Evolutionary conservation across 35 echinoderm and acorn worm genomes (phyloP), one percentile per base, ranked within the genome.

Genomic region (Chiridota heheva): DNA sequence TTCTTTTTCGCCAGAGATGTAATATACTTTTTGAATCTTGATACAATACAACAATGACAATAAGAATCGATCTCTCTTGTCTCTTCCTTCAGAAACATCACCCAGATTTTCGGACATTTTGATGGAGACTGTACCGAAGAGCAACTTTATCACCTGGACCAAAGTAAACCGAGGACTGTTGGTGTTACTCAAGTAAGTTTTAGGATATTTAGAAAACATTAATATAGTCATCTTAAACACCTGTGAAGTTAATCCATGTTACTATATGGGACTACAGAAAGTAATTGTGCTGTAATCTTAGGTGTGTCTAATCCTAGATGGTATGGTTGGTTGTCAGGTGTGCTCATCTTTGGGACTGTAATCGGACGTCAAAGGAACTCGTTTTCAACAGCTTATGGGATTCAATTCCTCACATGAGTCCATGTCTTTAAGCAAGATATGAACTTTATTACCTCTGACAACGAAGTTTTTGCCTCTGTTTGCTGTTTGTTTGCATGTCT

Each of bases 31-130:
- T 32, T 37, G 12, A 66, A 37, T 37, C 63, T 66, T 66, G 12
- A 20, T 51, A 51, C 46, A 10, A 10, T 51, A 20, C 20, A 51
- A 7, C 26, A 24, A 24, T 60, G 58, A 7, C 7, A 7, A 28
- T 22, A 24, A 31, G 33, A 13, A 18, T 5, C 26, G 6, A 60
- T 28, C 3, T 4, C 26, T 22, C 15, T 60, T 60, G 26, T 24
- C 8, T 31, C 33, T 60, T 28, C 6, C 20, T 60, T 28, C 26
- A 74, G 70, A 74, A n/a, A n/a, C n/a, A 31, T 18, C 44, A 22
- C 70, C 35, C 25, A 74, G 44, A 33, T 74, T 74, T 74, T 74
- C 70, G 36, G 70, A 74, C 56, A 47, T 74, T 46, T 47, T 74
- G 5, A 33, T 51, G 31, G 70, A 74, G n/a, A 51, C 47, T 51